Conservation (phyloP, 2,888 invertebrate genomes). For the Troilus luridus region DNA sequence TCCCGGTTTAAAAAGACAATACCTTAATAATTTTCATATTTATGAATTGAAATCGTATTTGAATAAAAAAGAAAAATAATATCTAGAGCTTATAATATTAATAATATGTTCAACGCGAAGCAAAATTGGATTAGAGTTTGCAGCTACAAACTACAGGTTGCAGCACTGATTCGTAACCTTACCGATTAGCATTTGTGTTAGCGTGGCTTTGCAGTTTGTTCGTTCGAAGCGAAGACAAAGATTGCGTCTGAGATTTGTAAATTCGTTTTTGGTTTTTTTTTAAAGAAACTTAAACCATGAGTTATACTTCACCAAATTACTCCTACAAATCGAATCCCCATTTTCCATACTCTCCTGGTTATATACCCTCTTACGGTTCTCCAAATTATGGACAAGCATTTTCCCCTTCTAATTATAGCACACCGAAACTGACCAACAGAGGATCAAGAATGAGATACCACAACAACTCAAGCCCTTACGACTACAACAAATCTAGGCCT, state of each 20-base stretch:
- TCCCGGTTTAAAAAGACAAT: no score
- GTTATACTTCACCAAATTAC: constrained; percentile 24
- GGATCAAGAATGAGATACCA: constrained; percentile 50
- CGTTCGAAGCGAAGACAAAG: no score
- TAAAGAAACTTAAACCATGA: background rate
- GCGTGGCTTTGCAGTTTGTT: background rate
- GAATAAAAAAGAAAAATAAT: background rate
- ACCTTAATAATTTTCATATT: no score
- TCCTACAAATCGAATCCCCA: background rate
- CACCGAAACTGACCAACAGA: constrained; percentile 12
- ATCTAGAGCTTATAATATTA: no score
- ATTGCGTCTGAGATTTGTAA: background rate
- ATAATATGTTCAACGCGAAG: background rate
- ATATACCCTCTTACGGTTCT: constrained; percentile 19
- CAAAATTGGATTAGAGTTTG: background rate
- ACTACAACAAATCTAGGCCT: no score
- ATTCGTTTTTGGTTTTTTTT: background rate
- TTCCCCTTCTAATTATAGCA: constrained; percentile 20
- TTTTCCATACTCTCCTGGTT: constrained; percentile 1
- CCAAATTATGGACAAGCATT: constrained; percentile 30
- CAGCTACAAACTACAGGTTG: background rate
- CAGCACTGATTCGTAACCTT: background rate
- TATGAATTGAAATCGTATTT: background rate
- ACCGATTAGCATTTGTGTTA: background rate
- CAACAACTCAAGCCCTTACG: constrained; percentile 13